These are phyloP conservation scores for Chalcis sispes DNA, from an alignment of 2,888 invertebrate species.

Conservation along the genomic window DNA sequence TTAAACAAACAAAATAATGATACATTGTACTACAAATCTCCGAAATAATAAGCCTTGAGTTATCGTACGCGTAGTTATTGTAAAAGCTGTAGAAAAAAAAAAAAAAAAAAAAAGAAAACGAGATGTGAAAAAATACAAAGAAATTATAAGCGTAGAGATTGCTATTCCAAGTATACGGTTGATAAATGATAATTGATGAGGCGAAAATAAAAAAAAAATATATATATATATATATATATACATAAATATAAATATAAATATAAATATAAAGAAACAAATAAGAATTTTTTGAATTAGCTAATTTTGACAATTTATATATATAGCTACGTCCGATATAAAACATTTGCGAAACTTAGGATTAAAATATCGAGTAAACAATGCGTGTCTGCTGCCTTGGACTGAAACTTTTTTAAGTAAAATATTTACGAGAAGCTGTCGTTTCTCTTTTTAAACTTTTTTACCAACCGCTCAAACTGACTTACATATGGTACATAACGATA, in stretches of 20 bases:
- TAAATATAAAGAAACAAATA: not conserved
- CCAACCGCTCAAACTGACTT: not conserved
- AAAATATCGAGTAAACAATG: not conserved
- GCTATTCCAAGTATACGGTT: slow-evolving; percentile 35
- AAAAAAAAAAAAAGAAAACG: not conserved
- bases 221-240: no score
- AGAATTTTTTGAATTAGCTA: slow-evolving; percentile 24
- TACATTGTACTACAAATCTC: no score
- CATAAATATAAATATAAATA: not conserved
- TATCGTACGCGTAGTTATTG: not conserved
- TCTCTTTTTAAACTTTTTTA: not conserved
- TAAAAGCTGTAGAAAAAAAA: not conserved
- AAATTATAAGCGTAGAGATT: slow-evolving; percentile 1
- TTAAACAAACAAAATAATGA: no score
- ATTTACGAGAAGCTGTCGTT: not conserved
- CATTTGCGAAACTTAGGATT: slow-evolving; percentile 28
- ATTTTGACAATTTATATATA: slow-evolving; percentile 35
- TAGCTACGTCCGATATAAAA: slow-evolving; percentile 32
- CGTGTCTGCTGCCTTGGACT: slow-evolving; percentile 24
- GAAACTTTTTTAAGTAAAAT: not conserved
- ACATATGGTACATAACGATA: not conserved
- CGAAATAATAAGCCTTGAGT: no score
- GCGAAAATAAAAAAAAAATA: no score
- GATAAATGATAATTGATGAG: slow-evolving; percentile 7
- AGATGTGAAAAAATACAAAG: not conserved